phyloP scores from a whole-genome alignment of 2,113 vertebrate genomes.

The Dunckerocampus dactyliophorus region DNA sequence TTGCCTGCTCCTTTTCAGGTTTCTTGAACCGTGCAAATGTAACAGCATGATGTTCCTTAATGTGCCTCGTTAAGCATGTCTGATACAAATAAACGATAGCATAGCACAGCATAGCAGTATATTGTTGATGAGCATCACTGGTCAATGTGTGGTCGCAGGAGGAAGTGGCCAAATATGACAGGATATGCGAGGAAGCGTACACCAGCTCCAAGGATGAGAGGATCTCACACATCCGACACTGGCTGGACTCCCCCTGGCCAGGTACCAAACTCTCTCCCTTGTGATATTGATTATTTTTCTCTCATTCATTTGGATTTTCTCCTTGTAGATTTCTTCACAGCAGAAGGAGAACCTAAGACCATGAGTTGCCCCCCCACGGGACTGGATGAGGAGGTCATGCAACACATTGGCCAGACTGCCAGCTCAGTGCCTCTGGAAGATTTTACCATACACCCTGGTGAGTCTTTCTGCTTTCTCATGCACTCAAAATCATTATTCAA shows the following conservation, averaged over 20 bases:
- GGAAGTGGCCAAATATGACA: slow-evolving; percentile 89
- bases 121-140: not conserved
- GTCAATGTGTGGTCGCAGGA: slow-evolving; percentile 68
- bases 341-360: slow-evolving; percentile 87
- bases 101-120: too few species aligned
- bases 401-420: slow-evolving; percentile 83
- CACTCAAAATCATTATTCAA: not conserved
- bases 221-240: slow-evolving; percentile 92
- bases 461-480: not conserved
- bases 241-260: slow-evolving; percentile 96
- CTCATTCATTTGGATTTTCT: slow-evolving; percentile 5
- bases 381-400: slow-evolving; percentile 79
- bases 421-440: slow-evolving; percentile 86
- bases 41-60: too few species aligned
- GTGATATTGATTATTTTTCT: too few species aligned
- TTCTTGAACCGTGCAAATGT: too few species aligned
- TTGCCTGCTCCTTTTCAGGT: too few species aligned
- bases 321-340: slow-evolving; percentile 84
- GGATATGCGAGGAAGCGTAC: slow-evolving; percentile 91
- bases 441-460: slow-evolving; percentile 91
- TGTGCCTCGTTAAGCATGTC: too few species aligned
- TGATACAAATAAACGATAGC: too few species aligned
- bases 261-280: slow-evolving; percentile 62
- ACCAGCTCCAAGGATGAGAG: slow-evolving; percentile 85
- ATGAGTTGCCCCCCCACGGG: slow-evolving; percentile 89